Base-by-base conservation (phyloP, 2,797 vertebrate species). In the Lithobates pipiens region DNA sequence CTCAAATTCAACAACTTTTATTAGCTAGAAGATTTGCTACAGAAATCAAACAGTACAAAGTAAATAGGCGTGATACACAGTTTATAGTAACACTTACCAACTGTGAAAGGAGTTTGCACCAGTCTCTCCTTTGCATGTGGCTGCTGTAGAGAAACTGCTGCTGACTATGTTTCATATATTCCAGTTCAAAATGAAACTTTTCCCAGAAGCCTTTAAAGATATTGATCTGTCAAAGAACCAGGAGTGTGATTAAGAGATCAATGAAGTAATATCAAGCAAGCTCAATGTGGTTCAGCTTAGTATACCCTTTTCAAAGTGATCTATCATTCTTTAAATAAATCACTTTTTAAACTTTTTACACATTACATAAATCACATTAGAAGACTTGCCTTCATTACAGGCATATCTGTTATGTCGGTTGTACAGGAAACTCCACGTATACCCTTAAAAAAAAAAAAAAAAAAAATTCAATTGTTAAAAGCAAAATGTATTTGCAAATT, bases 181-280 rank as follows among this genome's bases (percentile, higher is more conserved):
- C 97, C 42, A 96, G 91, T 90, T 96, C 96, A 89, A 94, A 93
- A 87, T 90, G 95, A 84, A 99, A 93, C 89, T 97, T 97, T 77
- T 94, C 94, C 97, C 97, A 99, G 92, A 97, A 98, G 25, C 95
- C 95, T 92, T 92, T 95, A 88, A 94, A 93, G 89, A 90, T 93
- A 76, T 90, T 93, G 85, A 93, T 90, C 97, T 98, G 78, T 10
- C 79, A 63, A 86, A 82, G 88, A 39, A 89, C 2, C 8, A 75
- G 21, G 18, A 88, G 85, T 27, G 5, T 57, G 82, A 15, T 27
- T 6, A 7, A 23, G 21, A 23, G 54, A 61, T 1, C 27, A 67
- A 65, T 25, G 9, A 65, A 65, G 9, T 2, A 15, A 25, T 67
- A 29, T 29, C 21, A 23, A 2, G 21, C 18, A 61, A 57, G 18